These are phyloP conservation scores for Myathropa florea DNA, from an alignment of 2,888 invertebrate genomes.

Conservation along the genomic window DNA sequence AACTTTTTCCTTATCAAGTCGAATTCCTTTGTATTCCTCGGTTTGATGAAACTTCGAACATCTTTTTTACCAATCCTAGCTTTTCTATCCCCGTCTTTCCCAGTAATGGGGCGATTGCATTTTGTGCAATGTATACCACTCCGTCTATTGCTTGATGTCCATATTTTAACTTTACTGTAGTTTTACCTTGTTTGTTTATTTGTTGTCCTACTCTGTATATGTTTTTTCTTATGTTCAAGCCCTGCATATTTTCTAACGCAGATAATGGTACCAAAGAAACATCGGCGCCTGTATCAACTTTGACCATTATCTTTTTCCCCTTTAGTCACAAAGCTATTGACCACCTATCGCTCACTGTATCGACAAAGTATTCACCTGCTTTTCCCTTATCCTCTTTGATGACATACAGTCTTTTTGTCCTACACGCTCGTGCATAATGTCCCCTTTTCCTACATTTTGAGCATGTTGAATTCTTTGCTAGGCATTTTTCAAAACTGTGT, in stretches of 20 bases:
- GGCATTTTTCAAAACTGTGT: slow-evolving; percentile 10
- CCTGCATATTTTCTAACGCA: not conserved
- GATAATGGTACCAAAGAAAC: slow-evolving; percentile 14
- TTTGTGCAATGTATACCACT: not conserved
- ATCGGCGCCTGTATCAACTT: slow-evolving; percentile 32
- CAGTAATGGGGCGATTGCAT: not conserved
- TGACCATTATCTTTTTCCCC: slow-evolving; percentile 1
- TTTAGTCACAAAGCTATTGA: slow-evolving; percentile 19
- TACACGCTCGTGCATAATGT: slow-evolving; percentile 1
- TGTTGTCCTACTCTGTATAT: not conserved
- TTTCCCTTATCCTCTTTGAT: not conserved
- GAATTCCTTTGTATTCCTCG: slow-evolving; percentile 11
- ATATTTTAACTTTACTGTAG: not conserved
- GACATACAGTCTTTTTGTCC: not conserved
- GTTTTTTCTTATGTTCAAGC: not conserved
- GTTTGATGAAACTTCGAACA: slow-evolving; percentile 1
- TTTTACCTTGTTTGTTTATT: slow-evolving; percentile 9
- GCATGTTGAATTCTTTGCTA: not conserved
- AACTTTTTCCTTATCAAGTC: slow-evolving; percentile 2
- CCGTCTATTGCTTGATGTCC: not conserved
- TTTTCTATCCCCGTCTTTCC: slow-evolving; percentile 23
- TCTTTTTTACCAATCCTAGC: slow-evolving; percentile 1
- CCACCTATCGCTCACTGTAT: slow-evolving; percentile 4
- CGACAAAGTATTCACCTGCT: slow-evolving; percentile 18
- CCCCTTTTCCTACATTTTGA: slow-evolving; percentile 16